Conservation (phyloP, 1,140 invertebrate species). For the Anthonomus grandis region DNA sequence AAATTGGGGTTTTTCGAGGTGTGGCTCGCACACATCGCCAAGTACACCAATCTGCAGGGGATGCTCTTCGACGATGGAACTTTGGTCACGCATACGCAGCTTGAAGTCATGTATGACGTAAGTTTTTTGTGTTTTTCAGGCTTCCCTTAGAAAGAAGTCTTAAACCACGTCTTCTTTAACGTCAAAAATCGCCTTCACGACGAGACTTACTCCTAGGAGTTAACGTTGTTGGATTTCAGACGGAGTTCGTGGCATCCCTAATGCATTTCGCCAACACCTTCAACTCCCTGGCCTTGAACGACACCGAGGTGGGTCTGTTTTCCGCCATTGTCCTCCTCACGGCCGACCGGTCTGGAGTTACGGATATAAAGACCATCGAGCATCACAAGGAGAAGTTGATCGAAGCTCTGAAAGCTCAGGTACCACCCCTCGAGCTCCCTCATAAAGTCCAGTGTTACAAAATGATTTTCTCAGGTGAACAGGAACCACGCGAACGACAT, state of each 20-base stretch:
- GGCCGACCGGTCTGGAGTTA: slow-evolving; percentile 74
- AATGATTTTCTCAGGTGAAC: slow-evolving; percentile 38
- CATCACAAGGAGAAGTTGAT: slow-evolving; percentile 78
- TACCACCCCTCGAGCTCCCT: too few species aligned
- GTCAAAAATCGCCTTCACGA: too few species aligned
- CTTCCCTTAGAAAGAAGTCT: too few species aligned
- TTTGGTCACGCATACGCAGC: slow-evolving; percentile 77
- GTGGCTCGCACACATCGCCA: slow-evolving; percentile 85
- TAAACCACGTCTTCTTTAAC: too few species aligned
- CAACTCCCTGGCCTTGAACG: slow-evolving; percentile 75
- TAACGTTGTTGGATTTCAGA: too few species aligned
- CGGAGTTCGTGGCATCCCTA: slow-evolving; percentile 69
- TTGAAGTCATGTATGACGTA: slow-evolving; percentile 93
- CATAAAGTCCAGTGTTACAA: not conserved
- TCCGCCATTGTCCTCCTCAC: slow-evolving; percentile 82
- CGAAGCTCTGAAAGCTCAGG: slow-evolving; percentile 79
- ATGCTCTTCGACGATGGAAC: slow-evolving; percentile 93
- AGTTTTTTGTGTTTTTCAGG: too few species aligned
- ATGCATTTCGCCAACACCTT: slow-evolving; percentile 78
- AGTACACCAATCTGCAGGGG: slow-evolving; percentile 74
- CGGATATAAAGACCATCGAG: slow-evolving; percentile 79
- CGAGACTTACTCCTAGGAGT: too few species aligned
- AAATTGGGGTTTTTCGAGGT: slow-evolving; percentile 97
- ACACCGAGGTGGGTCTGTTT: slow-evolving; percentile 88
- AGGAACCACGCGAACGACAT: slow-evolving; percentile 46